Conservation (phyloP, 2,797 vertebrate genomes). For the Sphenopsis melanotis region DNA sequence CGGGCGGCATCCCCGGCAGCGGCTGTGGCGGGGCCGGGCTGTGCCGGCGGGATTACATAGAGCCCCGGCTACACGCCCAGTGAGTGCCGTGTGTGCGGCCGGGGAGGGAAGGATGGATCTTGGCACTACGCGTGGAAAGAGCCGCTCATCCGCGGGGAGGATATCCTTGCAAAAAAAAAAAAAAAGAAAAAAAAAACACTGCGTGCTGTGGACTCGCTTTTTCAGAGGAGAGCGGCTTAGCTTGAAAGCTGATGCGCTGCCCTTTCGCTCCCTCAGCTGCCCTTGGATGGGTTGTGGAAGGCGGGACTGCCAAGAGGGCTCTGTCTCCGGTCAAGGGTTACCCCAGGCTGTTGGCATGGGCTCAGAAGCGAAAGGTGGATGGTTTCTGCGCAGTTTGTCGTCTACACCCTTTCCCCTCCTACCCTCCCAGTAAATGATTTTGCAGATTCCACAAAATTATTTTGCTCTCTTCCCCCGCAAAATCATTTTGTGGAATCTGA, state of each 20-base stretch:
- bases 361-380: not conserved
- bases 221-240: not conserved
- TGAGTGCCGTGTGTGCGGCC: not conserved
- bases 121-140: conserved; percentile 45
- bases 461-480: accelerated
- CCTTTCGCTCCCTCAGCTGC: not conserved
- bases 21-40: not conserved
- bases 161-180: not conserved
- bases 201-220: not conserved
- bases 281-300: not conserved
- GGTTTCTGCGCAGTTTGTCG: not conserved
- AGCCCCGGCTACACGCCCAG: conserved; percentile 46
- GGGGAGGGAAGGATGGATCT: conserved; percentile 28
- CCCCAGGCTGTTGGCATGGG: not conserved
- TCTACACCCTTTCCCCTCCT: accelerated
- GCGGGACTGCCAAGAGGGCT: not conserved
- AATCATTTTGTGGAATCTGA: not conserved
- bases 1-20: not conserved
- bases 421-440: too few relatives aligned
- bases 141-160: not conserved
- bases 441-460: too few relatives aligned
- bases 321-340: not conserved
- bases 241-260: not conserved
- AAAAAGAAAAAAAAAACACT: not conserved
- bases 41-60: conserved; percentile 8